These are phyloP conservation scores for Hydractinia symbiolongicarpus DNA, from an alignment of 30 jellyfish, hydroid and myxozoan genomes.

Conservation along the genomic window DNA sequence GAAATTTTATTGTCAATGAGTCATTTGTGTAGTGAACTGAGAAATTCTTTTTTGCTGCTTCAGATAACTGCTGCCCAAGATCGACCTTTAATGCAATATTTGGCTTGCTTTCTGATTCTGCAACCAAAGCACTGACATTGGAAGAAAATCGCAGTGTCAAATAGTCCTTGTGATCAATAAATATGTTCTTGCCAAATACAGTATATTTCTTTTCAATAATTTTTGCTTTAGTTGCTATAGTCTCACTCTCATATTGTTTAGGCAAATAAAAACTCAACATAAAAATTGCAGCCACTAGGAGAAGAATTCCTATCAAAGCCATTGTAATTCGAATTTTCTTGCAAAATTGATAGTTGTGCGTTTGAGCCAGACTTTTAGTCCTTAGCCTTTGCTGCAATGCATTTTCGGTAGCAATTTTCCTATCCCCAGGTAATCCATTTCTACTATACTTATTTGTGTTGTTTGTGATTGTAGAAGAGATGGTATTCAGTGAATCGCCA, in stretches of 20 bases:
- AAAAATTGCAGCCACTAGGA: constrained; percentile 79
- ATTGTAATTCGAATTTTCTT: constrained; percentile 66
- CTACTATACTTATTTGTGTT: not conserved
- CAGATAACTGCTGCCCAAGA: constrained; percentile 18
- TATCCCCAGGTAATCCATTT: constrained; percentile 6
- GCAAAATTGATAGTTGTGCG: constrained; percentile 32
- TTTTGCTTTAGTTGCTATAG: not conserved
- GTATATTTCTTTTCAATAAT: not conserved
- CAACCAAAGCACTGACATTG: not conserved
- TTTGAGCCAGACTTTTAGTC: constrained; percentile 12
- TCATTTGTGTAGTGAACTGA: not conserved
- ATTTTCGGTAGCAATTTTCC: not conserved
- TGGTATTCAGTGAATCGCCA: constrained; percentile 12
- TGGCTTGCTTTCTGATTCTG: not conserved
- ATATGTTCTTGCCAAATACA: not conserved
- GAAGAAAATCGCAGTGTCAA: not conserved
- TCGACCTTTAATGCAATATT: not conserved
- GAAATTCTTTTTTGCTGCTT: constrained; percentile 5
- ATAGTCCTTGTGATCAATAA: not conserved
- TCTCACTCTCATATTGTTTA: constrained; percentile 16
- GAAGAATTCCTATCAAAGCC: constrained; percentile 77
- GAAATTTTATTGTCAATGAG: constrained; percentile 11
- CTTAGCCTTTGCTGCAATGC: not conserved
- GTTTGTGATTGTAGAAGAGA: constrained; percentile 9
- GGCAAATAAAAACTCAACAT: constrained; percentile 89